Evolutionary conservation across 2,113 vertebrate species (phyloP).

Genomic region (Carettochelys insculpta): DNA sequence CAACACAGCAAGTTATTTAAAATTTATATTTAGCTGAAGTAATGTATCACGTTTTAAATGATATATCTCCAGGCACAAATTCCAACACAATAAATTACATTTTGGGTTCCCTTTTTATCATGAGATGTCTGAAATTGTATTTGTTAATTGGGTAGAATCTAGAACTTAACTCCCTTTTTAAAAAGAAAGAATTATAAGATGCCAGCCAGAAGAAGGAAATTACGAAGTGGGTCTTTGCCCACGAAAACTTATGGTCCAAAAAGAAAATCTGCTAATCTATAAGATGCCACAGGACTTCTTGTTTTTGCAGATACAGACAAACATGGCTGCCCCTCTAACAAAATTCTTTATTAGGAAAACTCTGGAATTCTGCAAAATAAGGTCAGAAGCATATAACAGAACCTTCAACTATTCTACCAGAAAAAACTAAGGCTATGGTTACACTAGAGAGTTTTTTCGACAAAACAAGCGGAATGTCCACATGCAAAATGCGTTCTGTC

Average conservation of each 20-base stretch:
- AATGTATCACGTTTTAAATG: conserved; percentile 16
- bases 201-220: not conserved
- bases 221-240: too few relatives aligned
- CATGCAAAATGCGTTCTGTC: too few relatives aligned
- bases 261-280: too few relatives aligned
- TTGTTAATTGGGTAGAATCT: not conserved
- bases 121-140: not conserved
- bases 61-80: not conserved
- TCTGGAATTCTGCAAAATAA: not conserved
- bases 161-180: not conserved
- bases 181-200: not conserved
- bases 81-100: not conserved
- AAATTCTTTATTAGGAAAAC: not conserved
- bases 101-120: not conserved
- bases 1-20: not conserved
- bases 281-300: too few relatives aligned
- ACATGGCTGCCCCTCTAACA: too few relatives aligned
- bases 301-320: too few relatives aligned
- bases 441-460: too few relatives aligned
- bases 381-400: not conserved
- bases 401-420: not conserved
- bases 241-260: too few relatives aligned
- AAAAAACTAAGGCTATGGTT: too few relatives aligned
- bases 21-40: not conserved
- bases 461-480: too few relatives aligned